Evolutionary conservation across 2,113 vertebrate species (phyloP).

Genomic region (Melanotaenia duboulayi): DNA sequence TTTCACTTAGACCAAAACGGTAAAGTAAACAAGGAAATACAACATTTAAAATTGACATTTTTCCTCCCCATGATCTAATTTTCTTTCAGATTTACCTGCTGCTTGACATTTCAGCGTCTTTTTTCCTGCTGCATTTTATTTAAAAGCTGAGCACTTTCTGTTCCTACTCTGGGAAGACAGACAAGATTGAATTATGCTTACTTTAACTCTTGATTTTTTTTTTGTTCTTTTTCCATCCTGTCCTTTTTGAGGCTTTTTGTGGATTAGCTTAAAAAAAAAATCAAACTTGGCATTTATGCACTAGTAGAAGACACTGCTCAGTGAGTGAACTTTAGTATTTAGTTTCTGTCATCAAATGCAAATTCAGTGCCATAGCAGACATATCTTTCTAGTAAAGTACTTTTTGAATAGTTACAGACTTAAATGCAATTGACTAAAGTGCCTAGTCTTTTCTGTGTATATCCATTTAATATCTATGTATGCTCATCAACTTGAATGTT

Average conservation of each 20-base stretch:
- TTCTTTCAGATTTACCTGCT: neutral
- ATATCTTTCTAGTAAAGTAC: slow-evolving; percentile 7
- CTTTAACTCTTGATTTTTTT: slow-evolving; percentile 14
- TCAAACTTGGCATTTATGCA: slow-evolving; percentile 18
- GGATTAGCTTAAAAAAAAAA: slow-evolving; percentile 49
- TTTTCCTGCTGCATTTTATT: slow-evolving; percentile 12
- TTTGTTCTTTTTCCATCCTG: slow-evolving; percentile 16
- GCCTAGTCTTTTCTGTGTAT: slow-evolving; percentile 14
- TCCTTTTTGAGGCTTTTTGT: slow-evolving; percentile 20
- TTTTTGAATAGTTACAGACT: slow-evolving; percentile 23
- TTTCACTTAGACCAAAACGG: neutral
- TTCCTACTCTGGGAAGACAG: slow-evolving; percentile 18
- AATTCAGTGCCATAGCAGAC: slow-evolving; percentile 30
- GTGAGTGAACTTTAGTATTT: slow-evolving; percentile 48
- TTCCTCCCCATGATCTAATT: neutral
- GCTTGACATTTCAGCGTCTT: slow-evolving; percentile 12
- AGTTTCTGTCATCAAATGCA: slow-evolving; percentile 48
- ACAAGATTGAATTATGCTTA: slow-evolving; percentile 33
- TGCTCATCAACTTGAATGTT: slow-evolving; percentile 5
- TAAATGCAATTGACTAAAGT: slow-evolving; percentile 3
- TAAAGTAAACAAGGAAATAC: neutral
- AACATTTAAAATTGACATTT: slow-evolving; percentile 7
- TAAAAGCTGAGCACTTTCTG: slow-evolving; percentile 17
- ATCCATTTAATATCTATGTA: slow-evolving; percentile 3
- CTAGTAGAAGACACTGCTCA: neutral